Evolutionary conservation across 2,113 vertebrate species (phyloP), one percentile per base, ranked within the genome.

Genomic region (Electrona antarctica): DNA sequence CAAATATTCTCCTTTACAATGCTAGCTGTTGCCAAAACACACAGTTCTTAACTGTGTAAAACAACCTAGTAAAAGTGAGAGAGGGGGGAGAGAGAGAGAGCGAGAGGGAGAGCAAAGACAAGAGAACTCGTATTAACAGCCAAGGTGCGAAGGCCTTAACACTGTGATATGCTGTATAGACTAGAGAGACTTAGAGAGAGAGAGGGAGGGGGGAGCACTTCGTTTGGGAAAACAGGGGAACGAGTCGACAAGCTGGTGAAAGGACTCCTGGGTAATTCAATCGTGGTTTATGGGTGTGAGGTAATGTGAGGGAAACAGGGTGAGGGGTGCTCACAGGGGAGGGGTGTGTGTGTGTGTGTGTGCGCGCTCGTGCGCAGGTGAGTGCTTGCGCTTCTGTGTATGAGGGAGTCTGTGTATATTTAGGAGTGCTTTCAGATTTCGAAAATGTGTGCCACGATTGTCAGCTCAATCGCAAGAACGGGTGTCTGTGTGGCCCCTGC

Each of bases 271-370:
- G 80, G 88, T 84, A 85, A 88, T 79, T 81, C 66, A 46, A 69
- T 58, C 55, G 12, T 78, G 58, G 69, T 92, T 91, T 89, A 92
- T 89, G 73, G 74, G 77, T 77, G 68, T 91, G 88, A 89, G 87
- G 87, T 90, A 84, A 91, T 88, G 76, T 76, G 78, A 84, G 65
- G 83, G 79, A 77, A 56, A 69, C 65, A 60, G 70, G 78, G 73
- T 64, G 65, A 71, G 65, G 56, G 69, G 55, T 45, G 74, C 66
- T 67, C 69, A 74, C 74, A 15, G 64, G 50, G 66, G 73, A 69
- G 50, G 67, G 58, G 70, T 84, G 61, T 63, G 61, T 28, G 7
- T 8, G 28, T 66, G 81, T 78, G 46, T 69, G 71, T 29, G 12
- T 46, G 41, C 7, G 28, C 61, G 68, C 65, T 12, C 69, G 60